Evolutionary conservation across 1,140 invertebrate genomes (phyloP).

Genomic region (Trichonephila clavipes): DNA sequence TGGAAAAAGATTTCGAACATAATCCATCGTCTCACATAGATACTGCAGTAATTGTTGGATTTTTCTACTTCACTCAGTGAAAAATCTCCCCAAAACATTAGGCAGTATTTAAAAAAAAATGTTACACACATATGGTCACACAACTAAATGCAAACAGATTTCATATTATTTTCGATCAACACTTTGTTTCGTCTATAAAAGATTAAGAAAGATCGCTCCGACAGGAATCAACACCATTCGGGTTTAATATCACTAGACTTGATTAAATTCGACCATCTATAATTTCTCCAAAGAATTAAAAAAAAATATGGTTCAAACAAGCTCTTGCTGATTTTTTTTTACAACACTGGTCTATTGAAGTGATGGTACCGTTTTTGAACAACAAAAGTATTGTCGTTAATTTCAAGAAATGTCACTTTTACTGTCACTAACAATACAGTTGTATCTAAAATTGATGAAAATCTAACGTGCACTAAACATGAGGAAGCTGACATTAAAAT

Average conservation of each 20-base stretch:
- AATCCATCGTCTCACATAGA: too few species aligned
- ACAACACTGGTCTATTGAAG: background rate
- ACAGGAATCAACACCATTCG: constrained; percentile 4
- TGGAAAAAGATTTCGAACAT: too few species aligned
- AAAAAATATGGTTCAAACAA: constrained; percentile 3
- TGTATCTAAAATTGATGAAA: too few species aligned
- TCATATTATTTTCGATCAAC: constrained; percentile 8
- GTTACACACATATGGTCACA: too few species aligned
- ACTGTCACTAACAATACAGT: background rate
- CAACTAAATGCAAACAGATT: too few species aligned
- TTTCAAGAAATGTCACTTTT: background rate
- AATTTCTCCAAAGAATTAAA: constrained; percentile 2
- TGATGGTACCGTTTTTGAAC: constrained; percentile 24
- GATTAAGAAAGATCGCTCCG: constrained; percentile 23
- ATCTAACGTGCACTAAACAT: too few species aligned
- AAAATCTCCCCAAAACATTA: background rate
- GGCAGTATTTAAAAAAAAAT: background rate
- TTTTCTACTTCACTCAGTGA: background rate
- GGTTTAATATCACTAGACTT: background rate
- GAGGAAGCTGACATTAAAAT: too few species aligned
- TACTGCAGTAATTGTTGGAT: too few species aligned
- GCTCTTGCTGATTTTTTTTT: constrained; percentile 45
- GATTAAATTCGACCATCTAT: background rate
- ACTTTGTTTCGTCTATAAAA: constrained; percentile 17
- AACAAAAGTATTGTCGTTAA: constrained; percentile 29